phyloP scores from a whole-genome alignment of 1,140 invertebrate genomes.

The Triops cancriformis region DNA sequence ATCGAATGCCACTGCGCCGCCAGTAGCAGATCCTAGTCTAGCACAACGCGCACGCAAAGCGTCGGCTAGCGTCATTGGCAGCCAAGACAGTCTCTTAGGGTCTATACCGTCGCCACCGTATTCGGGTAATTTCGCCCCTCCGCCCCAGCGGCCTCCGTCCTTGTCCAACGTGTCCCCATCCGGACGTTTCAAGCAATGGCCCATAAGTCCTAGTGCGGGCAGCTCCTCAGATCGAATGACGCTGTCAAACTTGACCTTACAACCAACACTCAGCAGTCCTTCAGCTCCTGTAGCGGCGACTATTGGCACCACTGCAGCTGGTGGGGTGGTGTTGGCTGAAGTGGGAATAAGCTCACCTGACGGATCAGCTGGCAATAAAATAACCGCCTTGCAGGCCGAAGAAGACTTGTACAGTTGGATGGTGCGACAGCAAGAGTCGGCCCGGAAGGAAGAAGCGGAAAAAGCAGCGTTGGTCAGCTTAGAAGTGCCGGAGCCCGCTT shows the following conservation, averaged over 20 bases:
- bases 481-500: conserved; percentile 19
- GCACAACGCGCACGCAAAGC: background rate
- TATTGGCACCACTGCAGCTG: background rate
- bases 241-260: background rate
- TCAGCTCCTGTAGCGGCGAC: background rate
- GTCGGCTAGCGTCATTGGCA: background rate
- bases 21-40: background rate
- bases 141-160: background rate
- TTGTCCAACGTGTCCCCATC: background rate
- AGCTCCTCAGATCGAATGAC: background rate
- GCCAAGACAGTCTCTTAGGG: background rate
- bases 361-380: conserved; percentile 15
- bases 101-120: background rate
- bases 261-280: background rate
- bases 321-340: conserved; percentile 29
- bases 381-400: conserved; percentile 21
- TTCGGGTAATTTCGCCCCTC: background rate
- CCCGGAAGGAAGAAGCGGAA: background rate
- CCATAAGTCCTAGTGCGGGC: background rate
- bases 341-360: conserved; percentile 27
- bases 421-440: conserved; percentile 74
- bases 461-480: background rate
- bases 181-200: background rate
- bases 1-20: background rate
- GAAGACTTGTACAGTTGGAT: conserved; percentile 92